A percentile compares a stretch with the other conserved stretches of the same genome.
phyloP scores from a whole-genome alignment of 1,140 invertebrate genomes.

The Cherax destructor region DNA sequence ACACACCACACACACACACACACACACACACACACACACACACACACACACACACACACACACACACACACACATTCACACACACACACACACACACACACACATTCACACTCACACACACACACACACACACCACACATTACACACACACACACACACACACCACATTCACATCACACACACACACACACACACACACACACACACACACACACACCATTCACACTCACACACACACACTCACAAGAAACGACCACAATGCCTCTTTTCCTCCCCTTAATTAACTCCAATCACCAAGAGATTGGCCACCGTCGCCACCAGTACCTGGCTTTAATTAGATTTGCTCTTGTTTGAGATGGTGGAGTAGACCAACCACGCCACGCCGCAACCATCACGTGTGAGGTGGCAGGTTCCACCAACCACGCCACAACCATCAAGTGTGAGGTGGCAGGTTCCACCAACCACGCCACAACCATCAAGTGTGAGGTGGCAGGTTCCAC shows the following conservation, averaged over 20 bases:
- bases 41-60: slow-evolving; percentile 2
- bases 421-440: too few species aligned
- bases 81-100: slow-evolving; percentile 1
- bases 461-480: too few species aligned
- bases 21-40: slow-evolving; percentile 18
- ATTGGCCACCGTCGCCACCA: too few species aligned
- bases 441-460: too few species aligned
- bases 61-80: not conserved
- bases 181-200: not conserved
- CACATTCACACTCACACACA: not conserved
- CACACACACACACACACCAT: not conserved
- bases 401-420: too few species aligned
- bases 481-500: too few species aligned
- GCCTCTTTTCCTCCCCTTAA: not conserved
- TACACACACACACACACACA: not conserved
- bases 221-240: not conserved
- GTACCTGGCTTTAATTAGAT: too few species aligned
- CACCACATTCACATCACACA: not conserved
- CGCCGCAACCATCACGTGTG: too few species aligned
- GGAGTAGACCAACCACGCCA: too few species aligned
- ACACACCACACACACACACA: slow-evolving; percentile 1
- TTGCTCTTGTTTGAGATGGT: too few species aligned
- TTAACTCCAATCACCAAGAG: too few species aligned
- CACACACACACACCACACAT: slow-evolving; percentile 2
- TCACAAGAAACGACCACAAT: not conserved